Conservation (phyloP, 2,797 vertebrate genomes). For the Ibycter americanus region DNA sequence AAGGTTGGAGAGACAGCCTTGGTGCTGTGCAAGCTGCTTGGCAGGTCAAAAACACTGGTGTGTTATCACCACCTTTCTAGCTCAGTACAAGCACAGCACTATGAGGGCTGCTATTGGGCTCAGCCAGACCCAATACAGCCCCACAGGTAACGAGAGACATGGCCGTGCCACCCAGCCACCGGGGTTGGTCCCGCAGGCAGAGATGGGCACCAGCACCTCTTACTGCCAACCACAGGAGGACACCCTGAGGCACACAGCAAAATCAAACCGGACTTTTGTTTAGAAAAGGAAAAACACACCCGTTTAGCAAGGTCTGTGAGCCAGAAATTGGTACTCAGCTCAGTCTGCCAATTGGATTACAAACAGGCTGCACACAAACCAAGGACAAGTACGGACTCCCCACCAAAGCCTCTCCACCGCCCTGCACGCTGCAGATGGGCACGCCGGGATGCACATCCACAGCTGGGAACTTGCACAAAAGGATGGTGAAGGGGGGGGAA, state of each 20-base stretch:
- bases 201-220: background rate
- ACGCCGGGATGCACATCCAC: accelerated
- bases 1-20: no score
- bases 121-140: no score
- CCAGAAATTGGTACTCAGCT: background rate
- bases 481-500: background rate
- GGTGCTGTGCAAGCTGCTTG: no score
- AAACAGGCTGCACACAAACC: background rate
- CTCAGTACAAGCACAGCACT: no score
- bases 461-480: background rate
- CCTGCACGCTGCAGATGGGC: accelerated
- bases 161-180: accelerated
- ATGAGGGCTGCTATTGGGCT: no score
- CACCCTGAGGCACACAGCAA: background rate
- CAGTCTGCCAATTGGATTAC: background rate
- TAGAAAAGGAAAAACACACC: background rate
- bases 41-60: no score
- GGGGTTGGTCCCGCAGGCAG: background rate
- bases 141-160: background rate
- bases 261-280: background rate
- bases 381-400: background rate
- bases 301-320: background rate
- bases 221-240: background rate
- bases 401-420: accelerated
- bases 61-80: no score